Evolutionary conservation across 2,113 vertebrate species (phyloP), one percentile per base, ranked within the genome.

Genomic region (Brachypteracias leptosomus): DNA sequence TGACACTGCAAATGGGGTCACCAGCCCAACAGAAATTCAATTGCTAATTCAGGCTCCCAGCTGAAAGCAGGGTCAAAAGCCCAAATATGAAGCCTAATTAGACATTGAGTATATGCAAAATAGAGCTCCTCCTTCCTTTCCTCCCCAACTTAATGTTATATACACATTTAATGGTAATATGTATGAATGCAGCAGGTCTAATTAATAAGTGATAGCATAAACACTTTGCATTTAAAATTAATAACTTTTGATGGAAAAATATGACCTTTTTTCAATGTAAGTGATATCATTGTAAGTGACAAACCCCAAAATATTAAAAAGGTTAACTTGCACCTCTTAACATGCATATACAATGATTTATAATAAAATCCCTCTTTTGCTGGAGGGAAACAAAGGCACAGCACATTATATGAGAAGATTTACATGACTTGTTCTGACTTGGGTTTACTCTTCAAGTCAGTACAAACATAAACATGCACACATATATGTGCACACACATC

Each of bases 71-170:
- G 90, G 94, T 95, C 94, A 96, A 90, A 97, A 95, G 74, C 85
- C 88, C 89, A 93, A 91, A 91, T 93, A 88, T 40, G 66, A 85
- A 94, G 83, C 88, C 78, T 97, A 97, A 95, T 96, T 96, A 96
- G 71, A 73, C 59, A 66, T 66, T 66, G 59, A 88, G 6, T 55
- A 22, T 91, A 88, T 95, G 93, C 75, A 94, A 93, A 96, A 67
- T n/a, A 90, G 58, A 88, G 67, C 76, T 90, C 88, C 96, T 91
- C 90, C 93, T 95, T 94, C 47, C 57, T 75, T 94, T 91, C 67
- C 31, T 36, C 31, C 73, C 63, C 77, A 54, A 65, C 70, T 29
- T 63, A 71, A 59, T 4, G 3, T 66, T 78, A 67, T 75, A 61
- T 74, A 72, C 24, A 79, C 18, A 31, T 88, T 85, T 93, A 94